Base-by-base conservation (phyloP, 2,797 vertebrate species). In the Lepus townsendii region DNA sequence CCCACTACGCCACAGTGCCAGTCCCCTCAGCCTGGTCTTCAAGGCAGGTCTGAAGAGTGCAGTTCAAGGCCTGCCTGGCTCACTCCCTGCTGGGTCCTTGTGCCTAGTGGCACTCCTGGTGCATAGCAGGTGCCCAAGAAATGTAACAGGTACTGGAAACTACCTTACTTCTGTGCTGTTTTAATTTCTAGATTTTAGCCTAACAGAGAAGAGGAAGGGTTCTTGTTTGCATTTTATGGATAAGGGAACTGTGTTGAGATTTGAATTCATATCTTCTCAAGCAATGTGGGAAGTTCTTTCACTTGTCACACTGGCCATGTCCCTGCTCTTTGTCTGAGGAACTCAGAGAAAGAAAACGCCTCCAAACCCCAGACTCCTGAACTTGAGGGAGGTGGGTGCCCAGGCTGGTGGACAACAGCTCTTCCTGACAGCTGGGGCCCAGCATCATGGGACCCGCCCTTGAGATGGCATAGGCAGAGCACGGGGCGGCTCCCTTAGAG, bases 191-290 rank as follows among this genome's bases (percentile, higher is more conserved):
- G 66, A 35, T 79, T 93, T 83, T 77, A 83, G 57, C n/a, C 17
- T 84, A 35, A 80, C 8, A 71, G 19, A 71, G 19, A 89, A 75
- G 54, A 27, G n/a, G n/a, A 95, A 84, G 52, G 35, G 24, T 63
- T 83, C 3, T 35, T 63, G 65, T 68, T 92, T 83, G n/a, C 35
- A 52, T 88, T 85, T 63, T 79, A 60, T n/a, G 57, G 83, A 79
- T 3, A 9, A 69, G 9, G 63, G 52, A 68, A 1, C 17, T 1
- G 3, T 50, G 4, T 24, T 69, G 66, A 17, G 78, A 62, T 72
- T 57, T 89, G 17, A 94, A 79, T 69, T 85, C 3, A 17, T 5
- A 26, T 68, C 30, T 93, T 62, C n/a, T 76, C 17, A 68, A 86
- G 27, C 4, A 52, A 82, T 10, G 26, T 38, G 0, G 6, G 54